Evolutionary conservation across 2,113 vertebrate genomes (phyloP), one percentile per base, ranked within the genome.

Genomic region (Monopterus albus): DNA sequence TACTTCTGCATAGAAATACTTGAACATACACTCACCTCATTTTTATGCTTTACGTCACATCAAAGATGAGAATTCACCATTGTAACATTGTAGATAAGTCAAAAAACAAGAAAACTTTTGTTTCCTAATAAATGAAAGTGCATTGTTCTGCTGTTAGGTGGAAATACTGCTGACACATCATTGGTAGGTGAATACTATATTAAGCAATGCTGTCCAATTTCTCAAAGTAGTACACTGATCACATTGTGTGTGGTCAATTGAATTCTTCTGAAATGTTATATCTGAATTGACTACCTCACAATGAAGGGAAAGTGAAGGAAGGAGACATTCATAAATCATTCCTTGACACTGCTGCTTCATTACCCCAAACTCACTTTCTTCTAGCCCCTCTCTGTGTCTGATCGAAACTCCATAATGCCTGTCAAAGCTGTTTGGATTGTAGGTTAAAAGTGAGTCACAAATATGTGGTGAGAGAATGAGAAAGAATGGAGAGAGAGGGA

Each of bases 341-440:
- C 73, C 63, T 75, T 82, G 90, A 89, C 82, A 83, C 87, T 79
- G 86, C 84, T 87, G 86, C 87, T 87, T 89, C 86, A 90, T 90
- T 91, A 86, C 81, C 79, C 82, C 81, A 77, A 83, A 82, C 79
- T 82, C 81, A 82, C 78, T 89, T 73, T 87, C 72, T 71, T 58
- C 35, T 77, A 60, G 73, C 62, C 73, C 72, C 80, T 79, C 72
- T 84, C 63, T 72, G 78, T 72, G 83, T 85, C 80, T 85, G 81
- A 85, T 88, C 88, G 83, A 89, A 87, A 89, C 73, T 86, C 75
- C 79, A 89, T 91, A 88, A 90, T 86, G 75, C 73, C 75, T 77
- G 87, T 90, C 88, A 88, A 84, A 91, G 73, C 82, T 78, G 84
- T 86, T 84, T 83, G 79, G 74, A 83, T 87, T 84, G 82, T 53